These are phyloP conservation scores for Sebastiscus tertius DNA, from an alignment of 2,797 vertebrate species.

Conservation along the genomic window DNA sequence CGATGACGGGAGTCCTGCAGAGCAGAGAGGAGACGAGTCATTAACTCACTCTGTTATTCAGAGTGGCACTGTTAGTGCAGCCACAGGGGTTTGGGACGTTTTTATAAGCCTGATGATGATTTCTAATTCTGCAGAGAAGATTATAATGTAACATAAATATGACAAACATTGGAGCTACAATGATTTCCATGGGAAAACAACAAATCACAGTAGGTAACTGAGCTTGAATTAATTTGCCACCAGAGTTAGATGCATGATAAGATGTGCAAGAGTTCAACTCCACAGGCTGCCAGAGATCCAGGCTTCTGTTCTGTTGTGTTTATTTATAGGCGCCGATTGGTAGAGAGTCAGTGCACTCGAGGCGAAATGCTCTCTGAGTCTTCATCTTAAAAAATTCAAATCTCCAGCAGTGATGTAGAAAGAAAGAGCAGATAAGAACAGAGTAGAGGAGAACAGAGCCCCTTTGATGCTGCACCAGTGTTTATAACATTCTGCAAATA, in stretches of 20 bases:
- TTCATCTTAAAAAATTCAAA: too few species aligned
- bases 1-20: constrained; percentile 95
- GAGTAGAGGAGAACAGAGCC: rapidly evolving
- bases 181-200: not conserved
- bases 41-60: not conserved
- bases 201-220: not conserved
- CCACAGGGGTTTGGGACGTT: not conserved
- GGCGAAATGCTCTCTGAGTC: too few species aligned
- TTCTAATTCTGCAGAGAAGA: not conserved
- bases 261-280: not conserved
- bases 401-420: too few species aligned
- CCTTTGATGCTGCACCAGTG: too few species aligned
- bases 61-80: not conserved
- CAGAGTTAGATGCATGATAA: not conserved
- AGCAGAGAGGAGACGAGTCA: not conserved
- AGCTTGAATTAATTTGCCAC: not conserved
- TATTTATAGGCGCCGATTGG: too few species aligned
- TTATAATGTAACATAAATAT: too few species aligned
- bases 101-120: not conserved
- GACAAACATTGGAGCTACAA: not conserved
- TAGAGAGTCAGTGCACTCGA: too few species aligned
- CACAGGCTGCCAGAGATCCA: not conserved
- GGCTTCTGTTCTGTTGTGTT: not conserved
- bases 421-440: too few species aligned
- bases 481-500: too few species aligned